Conservation (phyloP, 2,797 vertebrate genomes). For the Channallabes apus region DNA sequence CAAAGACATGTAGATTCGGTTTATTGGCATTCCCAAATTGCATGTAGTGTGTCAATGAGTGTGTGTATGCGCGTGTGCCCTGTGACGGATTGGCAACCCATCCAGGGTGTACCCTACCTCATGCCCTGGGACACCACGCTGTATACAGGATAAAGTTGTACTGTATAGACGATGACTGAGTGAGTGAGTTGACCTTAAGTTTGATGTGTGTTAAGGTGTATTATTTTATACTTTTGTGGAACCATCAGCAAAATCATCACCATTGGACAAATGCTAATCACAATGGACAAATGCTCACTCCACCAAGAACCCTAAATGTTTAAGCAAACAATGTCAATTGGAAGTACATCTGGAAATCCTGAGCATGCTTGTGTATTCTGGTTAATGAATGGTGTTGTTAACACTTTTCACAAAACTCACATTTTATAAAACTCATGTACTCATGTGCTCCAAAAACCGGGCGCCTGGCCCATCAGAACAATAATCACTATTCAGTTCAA, state of each 20-base stretch:
- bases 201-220: neutral
- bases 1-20: no score
- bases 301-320: neutral
- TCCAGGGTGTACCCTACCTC: no score
- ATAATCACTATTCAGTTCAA: slow-evolving; percentile 67
- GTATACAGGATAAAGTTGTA: no score
- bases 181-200: no score
- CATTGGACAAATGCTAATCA: no score
- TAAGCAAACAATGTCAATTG: neutral
- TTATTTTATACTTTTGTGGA: neutral
- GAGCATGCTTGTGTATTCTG: neutral
- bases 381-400: slow-evolving; percentile 27
- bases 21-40: no score
- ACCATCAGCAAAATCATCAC: neutral
- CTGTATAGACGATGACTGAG: no score
- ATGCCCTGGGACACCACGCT: no score
- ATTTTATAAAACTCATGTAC: slow-evolving; percentile 26
- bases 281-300: neutral
- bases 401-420: slow-evolving; percentile 6
- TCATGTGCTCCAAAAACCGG: slow-evolving; percentile 43
- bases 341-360: neutral
- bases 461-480: slow-evolving; percentile 58
- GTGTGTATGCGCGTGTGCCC: no score
- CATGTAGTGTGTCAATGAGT: no score
- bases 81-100: no score